Percentiles rank a stretch among this genome's conserved stretches.
Conservation (phyloP, 2,888 invertebrate genomes). For the Steinernema scapterisci region DNA sequence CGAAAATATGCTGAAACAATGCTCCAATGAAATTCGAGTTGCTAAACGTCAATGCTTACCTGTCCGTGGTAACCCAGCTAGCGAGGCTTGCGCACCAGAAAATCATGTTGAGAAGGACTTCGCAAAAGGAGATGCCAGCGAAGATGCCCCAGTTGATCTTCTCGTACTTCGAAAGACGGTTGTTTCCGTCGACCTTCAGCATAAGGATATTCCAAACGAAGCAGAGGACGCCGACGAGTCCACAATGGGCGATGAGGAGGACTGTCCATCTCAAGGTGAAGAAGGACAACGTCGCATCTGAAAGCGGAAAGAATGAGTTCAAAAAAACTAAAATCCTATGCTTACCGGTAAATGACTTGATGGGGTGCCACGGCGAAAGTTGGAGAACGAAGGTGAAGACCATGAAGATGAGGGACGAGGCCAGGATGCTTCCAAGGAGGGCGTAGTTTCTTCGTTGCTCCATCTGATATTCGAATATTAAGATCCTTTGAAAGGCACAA, state of each 20-base stretch:
- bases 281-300: not conserved
- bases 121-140: not conserved
- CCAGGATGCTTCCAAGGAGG: not conserved
- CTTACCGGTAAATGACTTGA: not conserved
- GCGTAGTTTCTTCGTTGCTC: not conserved
- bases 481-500: too few species aligned
- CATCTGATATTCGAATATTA: too few species aligned
- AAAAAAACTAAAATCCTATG: not conserved
- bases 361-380: not conserved
- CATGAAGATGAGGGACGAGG: not conserved
- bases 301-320: not conserved
- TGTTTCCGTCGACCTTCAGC: conserved; percentile 21
- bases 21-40: not conserved
- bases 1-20: not conserved
- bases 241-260: not conserved
- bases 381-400: not conserved
- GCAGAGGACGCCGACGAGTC: not conserved
- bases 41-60: not conserved
- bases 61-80: not conserved
- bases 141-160: not conserved
- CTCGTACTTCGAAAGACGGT: not conserved
- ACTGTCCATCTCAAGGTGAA: not conserved
- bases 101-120: not conserved
- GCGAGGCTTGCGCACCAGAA: not conserved
- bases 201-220: not conserved